Evolutionary conservation across 2,113 vertebrate species (phyloP).

Genomic region (Oriolus oriolus): DNA sequence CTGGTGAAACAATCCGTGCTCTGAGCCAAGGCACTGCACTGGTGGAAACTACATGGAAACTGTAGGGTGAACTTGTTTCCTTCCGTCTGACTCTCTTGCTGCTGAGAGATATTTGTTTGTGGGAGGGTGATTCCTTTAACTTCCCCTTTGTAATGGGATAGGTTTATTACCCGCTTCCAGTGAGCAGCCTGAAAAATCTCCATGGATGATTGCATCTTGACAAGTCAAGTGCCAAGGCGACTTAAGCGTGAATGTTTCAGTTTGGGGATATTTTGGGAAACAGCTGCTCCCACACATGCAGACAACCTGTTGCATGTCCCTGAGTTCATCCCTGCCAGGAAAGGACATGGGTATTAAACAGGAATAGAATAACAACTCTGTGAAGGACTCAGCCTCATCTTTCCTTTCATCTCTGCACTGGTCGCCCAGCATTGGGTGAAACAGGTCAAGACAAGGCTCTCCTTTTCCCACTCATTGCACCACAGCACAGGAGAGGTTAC

Average conservation of each 20-base stretch:
- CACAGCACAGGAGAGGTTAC: not conserved
- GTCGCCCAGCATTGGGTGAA: not conserved
- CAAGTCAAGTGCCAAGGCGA: not conserved
- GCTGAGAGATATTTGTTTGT: not conserved
- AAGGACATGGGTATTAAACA: not conserved
- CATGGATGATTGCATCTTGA: not conserved
- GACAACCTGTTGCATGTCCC: not conserved
- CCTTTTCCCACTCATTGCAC: not conserved
- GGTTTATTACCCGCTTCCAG: not conserved
- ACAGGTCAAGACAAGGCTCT: not conserved
- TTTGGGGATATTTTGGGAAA: not conserved
- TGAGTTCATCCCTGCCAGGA: not conserved
- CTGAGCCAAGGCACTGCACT: not conserved
- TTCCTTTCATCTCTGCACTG: not conserved
- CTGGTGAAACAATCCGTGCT: not conserved
- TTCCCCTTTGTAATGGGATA: not conserved
- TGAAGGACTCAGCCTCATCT: not conserved
- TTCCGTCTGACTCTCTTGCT: not conserved
- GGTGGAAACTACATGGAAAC: too few relatives aligned
- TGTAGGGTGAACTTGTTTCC: not conserved
- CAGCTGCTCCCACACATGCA: not conserved
- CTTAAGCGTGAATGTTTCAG: not conserved
- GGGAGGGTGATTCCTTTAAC: not conserved
- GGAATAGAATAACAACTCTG: not conserved
- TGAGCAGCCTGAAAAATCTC: not conserved